A percentile compares a stretch with the other conserved stretches of the same genome.
Conservation (phyloP, 2,113 vertebrate genomes). For the Amblyornis subalaris region DNA sequence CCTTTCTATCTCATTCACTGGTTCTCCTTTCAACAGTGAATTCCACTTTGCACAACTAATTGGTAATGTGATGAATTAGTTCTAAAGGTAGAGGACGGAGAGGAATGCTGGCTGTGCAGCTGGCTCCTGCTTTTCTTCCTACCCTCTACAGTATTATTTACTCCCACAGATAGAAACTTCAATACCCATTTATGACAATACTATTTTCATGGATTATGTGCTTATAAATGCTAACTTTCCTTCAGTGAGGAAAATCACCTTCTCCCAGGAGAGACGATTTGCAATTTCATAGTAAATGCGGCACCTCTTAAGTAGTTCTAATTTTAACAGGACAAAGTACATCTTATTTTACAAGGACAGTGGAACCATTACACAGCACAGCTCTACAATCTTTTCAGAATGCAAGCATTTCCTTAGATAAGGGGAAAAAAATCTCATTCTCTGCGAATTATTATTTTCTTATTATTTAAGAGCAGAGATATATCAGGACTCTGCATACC, state of each 20-base stretch:
- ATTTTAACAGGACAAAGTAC: constrained; percentile 36
- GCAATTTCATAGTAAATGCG: not conserved
- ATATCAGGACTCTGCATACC: not conserved
- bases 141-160: not conserved
- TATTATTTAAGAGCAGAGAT: not conserved
- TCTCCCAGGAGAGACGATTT: constrained; percentile 1
- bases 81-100: not conserved
- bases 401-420: not conserved
- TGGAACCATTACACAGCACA: not conserved
- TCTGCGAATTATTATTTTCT: not conserved
- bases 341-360: not conserved
- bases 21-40: not conserved
- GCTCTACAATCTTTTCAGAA: not conserved
- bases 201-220: not conserved
- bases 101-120: not conserved
- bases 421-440: not conserved
- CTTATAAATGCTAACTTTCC: constrained; percentile 6
- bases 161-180: not conserved
- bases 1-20: not conserved
- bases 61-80: not conserved
- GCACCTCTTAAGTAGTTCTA: constrained; percentile 17
- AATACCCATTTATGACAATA: not conserved
- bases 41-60: not conserved
- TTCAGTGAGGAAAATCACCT: constrained; percentile 24
- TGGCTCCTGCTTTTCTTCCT: not conserved